phyloP scores from a whole-genome alignment of 2,888 invertebrate genomes.

The Aplocera efformata region DNA sequence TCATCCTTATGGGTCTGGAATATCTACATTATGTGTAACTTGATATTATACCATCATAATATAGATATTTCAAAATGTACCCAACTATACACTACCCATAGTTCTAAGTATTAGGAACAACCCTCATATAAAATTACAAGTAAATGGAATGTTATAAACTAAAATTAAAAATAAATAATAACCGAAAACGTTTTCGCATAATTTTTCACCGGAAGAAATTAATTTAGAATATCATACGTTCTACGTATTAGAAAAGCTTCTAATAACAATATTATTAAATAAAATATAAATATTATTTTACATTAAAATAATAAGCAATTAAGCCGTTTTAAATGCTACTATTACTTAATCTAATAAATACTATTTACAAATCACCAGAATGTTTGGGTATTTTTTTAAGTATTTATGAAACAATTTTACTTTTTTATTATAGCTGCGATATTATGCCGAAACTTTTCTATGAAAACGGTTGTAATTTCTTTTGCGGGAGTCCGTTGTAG shows the following conservation, averaged over 20 bases:
- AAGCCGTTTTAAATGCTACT: constrained; percentile 71
- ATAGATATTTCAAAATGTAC: constrained; percentile 13
- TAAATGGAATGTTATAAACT: constrained; percentile 52
- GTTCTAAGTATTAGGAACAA: constrained; percentile 66
- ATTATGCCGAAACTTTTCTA: background rate
- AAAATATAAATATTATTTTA: constrained; percentile 78
- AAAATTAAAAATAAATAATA: constrained; percentile 52
- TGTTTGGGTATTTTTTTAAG: constrained; percentile 35
- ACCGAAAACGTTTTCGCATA: constrained; percentile 24
- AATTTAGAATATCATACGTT: constrained; percentile 53
- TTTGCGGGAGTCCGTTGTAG: constrained; percentile 21
- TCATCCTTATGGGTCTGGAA: constrained; percentile 23
- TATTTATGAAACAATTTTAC: constrained; percentile 10
- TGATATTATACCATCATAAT: constrained; percentile 3
- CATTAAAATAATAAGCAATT: constrained; percentile 75
- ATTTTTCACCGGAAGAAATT: constrained; percentile 20
- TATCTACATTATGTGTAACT: constrained; percentile 9
- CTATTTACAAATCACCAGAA: constrained; percentile 80
- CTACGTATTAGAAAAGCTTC: constrained; percentile 62
- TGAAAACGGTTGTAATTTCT: background rate
- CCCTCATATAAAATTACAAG: constrained; percentile 52
- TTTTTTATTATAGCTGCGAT: constrained; percentile 16
- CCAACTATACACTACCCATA: constrained; percentile 40
- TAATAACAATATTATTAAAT: constrained; percentile 72
- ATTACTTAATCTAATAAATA: constrained; percentile 77